Evolutionary conservation across 2,888 invertebrate species (phyloP), one percentile per base, ranked within the genome.

Genomic region (Gari tellinella): DNA sequence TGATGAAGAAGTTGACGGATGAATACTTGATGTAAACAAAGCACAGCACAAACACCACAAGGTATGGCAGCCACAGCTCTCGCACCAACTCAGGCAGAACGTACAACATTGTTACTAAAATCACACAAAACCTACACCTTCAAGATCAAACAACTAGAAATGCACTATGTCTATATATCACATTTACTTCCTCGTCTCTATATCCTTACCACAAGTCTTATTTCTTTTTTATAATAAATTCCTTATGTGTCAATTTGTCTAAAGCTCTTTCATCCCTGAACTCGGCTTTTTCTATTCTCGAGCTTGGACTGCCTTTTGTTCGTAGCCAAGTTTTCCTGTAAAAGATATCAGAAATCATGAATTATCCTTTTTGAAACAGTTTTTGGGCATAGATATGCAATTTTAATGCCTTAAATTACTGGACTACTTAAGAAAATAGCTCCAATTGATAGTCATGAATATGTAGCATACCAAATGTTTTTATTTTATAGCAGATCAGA

Each of bases 281-380:
- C 19, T 77, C 85, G 63, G 89, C 89, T 31, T 81, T 81, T 4
- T 86, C 87, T 31, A 92, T 91, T 64, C 81, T 86, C 26, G 90
- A 90, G 19, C 85, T 83, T 19, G 87, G 88, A 81, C 90, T 90
- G 45, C 92, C 92, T 64, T 84, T 86, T 41, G 82, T 82, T 55
- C 83, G 68, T 48, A 92, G 72, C 87, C 87, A 87, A 26, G 80
- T 57, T 73, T 85, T 87, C 87, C 87, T 87, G 73, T 1, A 81
- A 79, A 51, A 63, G 31, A 67, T 74, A 48, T 63, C 17, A 66
- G 10, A 55, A 51, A n/a, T n/a, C n/a, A n/a, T n/a, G n/a, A n/a
- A n/a, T n/a, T n/a, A n/a, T n/a, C n/a, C n/a, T n/a, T n/a, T n/a
- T n/a, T n/a, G n/a, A n/a, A n/a, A n/a, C n/a, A n/a, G n/a, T n/a